phyloP scores from a whole-genome alignment of 53 echinoderm and acorn worm genomes.

The Arbacia lixula region DNA sequence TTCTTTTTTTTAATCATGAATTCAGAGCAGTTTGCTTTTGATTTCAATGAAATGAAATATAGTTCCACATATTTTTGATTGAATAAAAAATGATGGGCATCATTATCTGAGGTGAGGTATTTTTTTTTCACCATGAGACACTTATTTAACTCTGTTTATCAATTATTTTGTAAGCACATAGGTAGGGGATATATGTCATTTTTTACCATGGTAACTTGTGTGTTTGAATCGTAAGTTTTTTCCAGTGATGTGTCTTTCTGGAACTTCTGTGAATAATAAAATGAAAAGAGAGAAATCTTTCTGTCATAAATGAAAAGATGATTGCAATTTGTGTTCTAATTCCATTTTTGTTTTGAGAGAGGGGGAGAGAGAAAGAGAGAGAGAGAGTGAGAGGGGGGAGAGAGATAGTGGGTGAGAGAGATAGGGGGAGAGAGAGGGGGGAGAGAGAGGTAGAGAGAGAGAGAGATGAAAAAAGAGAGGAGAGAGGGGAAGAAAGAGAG shows the following conservation, averaged over 20 bases:
- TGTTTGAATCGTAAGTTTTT: slow-evolving; percentile 10
- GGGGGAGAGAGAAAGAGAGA: background rate
- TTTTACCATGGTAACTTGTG: slow-evolving; percentile 36
- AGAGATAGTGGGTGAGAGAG: background rate
- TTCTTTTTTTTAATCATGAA: no score
- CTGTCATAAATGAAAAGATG: background rate
- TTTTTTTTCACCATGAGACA: no score
- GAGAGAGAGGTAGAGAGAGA: background rate
- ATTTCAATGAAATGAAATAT: no score
- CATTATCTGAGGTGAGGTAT: no score
- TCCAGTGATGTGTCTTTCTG: slow-evolving; percentile 35
- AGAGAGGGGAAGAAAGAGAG: background rate
- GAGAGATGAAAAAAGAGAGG: background rate
- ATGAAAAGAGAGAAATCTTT: slow-evolving; percentile 31
- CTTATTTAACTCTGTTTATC: background rate
- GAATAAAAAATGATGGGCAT: no score
- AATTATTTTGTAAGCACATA: background rate
- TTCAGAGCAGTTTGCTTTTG: no score
- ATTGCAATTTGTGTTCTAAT: background rate
- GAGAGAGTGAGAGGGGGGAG: background rate
- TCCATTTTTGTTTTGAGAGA: background rate
- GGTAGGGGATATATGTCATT: background rate
- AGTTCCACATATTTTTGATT: no score
- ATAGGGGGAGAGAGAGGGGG: background rate
- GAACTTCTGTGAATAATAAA: slow-evolving; percentile 11